Evolutionary conservation across 2,888 invertebrate species (phyloP), one percentile per base, ranked within the genome.

Genomic region (Amblyteles armatorius): DNA sequence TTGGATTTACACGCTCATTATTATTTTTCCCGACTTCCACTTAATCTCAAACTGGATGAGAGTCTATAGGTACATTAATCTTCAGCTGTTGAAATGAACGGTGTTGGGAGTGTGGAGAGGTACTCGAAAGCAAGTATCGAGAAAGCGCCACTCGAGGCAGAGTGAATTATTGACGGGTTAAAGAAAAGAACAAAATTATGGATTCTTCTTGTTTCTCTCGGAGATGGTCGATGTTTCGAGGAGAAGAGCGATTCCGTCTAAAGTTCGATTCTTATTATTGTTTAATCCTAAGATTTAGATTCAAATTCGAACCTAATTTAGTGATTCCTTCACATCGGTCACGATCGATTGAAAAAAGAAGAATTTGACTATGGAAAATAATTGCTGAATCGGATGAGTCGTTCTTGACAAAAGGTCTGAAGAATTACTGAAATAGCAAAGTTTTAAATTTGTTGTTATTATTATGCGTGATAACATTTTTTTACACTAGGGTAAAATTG

Each of bases 101-200:
- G 22, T 5, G 57, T 57, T 11, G 11, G 26, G 57, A 57, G 57
- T 26, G 57, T 26, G 11, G 4, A 11, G 57, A 57, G 57, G 22
- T 57, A 13, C 57, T 57, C 57, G 57, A 57, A 13, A 22, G 13
- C 26, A 4, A 57, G 57, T 57, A 57, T 57, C 57, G 57, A 26
- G 26, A 57, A 26, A 57, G 13, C 57, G 26, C 57, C 57, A 57
- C 57, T 57, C 26, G 26, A 26, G 11, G 57, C 13, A 5, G 11
- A 57, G 57, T 57, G 57, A 57, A 57, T 26, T 57, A 57, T 26
- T 26, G 57, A 57, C 19, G 55, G 9, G 22, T 26, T 26, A 22
- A 22, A 57, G 22, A 11, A 52, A 52, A 55, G 22, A 55, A 55
- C 9, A 9, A 55, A 19, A n/a, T 2, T 3, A 9, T 19, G n/a